Evolutionary conservation across 2,113 vertebrate species (phyloP).

Genomic region (Elachura formosa): DNA sequence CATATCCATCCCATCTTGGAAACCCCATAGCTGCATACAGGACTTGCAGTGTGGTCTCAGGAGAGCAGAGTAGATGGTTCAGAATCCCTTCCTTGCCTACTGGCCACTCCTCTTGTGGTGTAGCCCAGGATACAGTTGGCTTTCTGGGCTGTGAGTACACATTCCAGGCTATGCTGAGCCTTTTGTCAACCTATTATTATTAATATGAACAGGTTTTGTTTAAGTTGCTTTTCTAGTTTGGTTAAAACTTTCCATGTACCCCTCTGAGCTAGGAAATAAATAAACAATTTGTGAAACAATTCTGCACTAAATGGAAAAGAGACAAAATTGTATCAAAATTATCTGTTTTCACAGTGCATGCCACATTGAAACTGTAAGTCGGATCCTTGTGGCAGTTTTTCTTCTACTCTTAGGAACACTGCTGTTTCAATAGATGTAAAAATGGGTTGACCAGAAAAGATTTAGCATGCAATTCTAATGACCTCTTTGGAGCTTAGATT

Average conservation of each 20-base stretch:
- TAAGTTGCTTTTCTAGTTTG: neutral
- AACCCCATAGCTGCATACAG: neutral
- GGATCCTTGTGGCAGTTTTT: neutral
- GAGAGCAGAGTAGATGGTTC: neutral
- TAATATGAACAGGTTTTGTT: neutral
- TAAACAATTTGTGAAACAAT: neutral
- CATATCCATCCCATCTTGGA: too few relatives aligned
- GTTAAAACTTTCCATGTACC: neutral
- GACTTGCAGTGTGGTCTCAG: neutral
- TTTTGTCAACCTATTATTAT: neutral
- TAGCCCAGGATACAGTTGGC: neutral
- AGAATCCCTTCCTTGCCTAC: neutral
- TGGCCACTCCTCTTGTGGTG: neutral
- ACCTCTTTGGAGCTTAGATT: neutral
- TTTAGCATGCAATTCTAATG: neutral
- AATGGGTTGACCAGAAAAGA: neutral
- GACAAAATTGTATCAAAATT: neutral
- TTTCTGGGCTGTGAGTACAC: neutral
- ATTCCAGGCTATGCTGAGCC: neutral
- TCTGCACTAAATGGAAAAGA: neutral
- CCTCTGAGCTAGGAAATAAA: neutral
- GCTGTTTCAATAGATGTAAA: neutral
- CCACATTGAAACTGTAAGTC: neutral
- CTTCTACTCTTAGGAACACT: neutral
- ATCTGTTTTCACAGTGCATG: neutral